Base-by-base conservation (phyloP, 2,797 vertebrate species). In the Myotis daubentonii region DNA sequence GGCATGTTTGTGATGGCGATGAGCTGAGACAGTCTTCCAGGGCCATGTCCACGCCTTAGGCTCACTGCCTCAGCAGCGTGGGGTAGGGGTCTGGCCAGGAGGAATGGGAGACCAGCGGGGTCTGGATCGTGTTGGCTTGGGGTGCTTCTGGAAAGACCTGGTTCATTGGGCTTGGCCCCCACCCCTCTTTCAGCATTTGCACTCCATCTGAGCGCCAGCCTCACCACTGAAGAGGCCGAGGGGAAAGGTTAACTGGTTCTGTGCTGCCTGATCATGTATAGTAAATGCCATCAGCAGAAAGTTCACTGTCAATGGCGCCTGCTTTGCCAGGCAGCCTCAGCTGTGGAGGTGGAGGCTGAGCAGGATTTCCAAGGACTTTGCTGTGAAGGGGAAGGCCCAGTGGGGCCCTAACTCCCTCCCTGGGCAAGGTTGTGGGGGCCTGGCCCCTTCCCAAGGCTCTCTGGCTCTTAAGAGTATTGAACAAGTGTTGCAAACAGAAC, bases 351-450 rank as follows among this genome's bases (percentile, higher is more conserved):
- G 91, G 89, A 96, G 97, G 60, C 95, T 93, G 93, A 95, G 74
- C 90, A 30, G 80, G 93, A 33, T 90, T 95, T 97, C 95, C 96
- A 87, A 62, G 68, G 96, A 96, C 92, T 97, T 89, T 96, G 96
- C 96, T 12, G 70, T 79, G 74, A 65, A 82, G 12, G 90, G 19
- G 87, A 0, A 16, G 79, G 85, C 2, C 22, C 41, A 71, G 94
- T 93, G 95, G 94, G 88, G 36, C 6, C 55, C 36, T 47, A 2
- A n/a, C 36, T 25, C n/a, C n/a, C 71, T 22, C 30, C 30, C 81
- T 0, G 11, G 9, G 68, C 2, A 4, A 92, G 84, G 85, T 49
- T 51, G 74, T 28, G n/a, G 74, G 57, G 76, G 70, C 91, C 47
- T 4, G 88, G 97, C 57, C 91, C 92, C 89, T 41, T 82, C 95